These are phyloP conservation scores for Apeira syringaria DNA, from an alignment of 2,888 invertebrate genomes.

Conservation along the genomic window DNA sequence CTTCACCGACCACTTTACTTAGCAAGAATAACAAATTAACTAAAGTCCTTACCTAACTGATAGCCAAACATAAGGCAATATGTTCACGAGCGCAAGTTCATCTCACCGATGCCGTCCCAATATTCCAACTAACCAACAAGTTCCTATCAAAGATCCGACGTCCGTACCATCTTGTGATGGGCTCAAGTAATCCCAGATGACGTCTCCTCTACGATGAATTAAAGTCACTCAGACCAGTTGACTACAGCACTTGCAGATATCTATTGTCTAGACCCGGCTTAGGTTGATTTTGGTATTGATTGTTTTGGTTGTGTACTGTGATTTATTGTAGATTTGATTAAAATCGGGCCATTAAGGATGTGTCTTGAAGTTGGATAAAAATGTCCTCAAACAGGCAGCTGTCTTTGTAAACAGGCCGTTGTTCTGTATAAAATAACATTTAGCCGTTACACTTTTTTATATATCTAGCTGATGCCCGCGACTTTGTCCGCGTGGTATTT, in stretches of 20 bases:
- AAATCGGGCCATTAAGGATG: no score
- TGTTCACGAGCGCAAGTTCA: constrained; percentile 25
- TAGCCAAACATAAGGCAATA: constrained; percentile 23
- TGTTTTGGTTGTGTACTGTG: constrained; percentile 10
- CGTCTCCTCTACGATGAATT: constrained; percentile 56
- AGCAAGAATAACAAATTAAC: constrained; percentile 10
- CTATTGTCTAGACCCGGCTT: constrained; percentile 41
- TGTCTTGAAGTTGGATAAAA: no score
- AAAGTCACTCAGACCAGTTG: constrained; percentile 60
- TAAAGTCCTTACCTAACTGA: constrained; percentile 7
- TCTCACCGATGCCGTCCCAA: constrained; percentile 26
- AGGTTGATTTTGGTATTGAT: constrained; percentile 31
- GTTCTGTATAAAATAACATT: no score
- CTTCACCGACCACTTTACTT: no score
- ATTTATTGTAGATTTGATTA: no score
- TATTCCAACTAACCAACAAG: constrained; percentile 47
- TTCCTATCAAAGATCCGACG: constrained; percentile 55
- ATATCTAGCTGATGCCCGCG: no score
- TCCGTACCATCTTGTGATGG: constrained; percentile 56
- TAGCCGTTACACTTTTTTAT: no score
- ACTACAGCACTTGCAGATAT: constrained; percentile 42
- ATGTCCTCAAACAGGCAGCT: no score
- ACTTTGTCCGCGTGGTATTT: no score
- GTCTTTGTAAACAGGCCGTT: no score
- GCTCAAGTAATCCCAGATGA: constrained; percentile 69